Evolutionary conservation across 2,113 vertebrate genomes (phyloP).

Genomic region (Varanus salvator): DNA sequence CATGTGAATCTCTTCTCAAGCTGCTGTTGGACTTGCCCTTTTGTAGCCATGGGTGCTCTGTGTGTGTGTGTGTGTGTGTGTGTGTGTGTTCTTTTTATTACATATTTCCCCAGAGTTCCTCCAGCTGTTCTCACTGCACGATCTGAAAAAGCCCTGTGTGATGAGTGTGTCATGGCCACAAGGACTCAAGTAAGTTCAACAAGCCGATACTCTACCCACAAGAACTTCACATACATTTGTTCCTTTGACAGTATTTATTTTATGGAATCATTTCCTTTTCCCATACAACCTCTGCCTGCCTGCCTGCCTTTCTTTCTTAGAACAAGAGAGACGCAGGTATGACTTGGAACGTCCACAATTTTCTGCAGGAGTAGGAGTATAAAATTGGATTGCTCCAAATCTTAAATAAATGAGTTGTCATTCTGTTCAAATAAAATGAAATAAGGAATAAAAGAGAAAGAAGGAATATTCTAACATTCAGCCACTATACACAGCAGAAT

Average conservation of each 20-base stretch:
- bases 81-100: neutral
- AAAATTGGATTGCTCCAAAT: neutral
- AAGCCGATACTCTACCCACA: neutral
- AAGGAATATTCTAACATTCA: slow-evolving; percentile 15
- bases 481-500: slow-evolving; percentile 39
- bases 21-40: neutral
- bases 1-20: neutral
- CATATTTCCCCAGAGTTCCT: neutral
- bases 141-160: neutral
- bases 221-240: neutral
- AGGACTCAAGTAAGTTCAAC: neutral
- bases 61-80: neutral
- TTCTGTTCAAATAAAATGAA: slow-evolving; percentile 9
- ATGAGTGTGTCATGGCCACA: neutral
- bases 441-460: slow-evolving; percentile 36
- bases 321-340: neutral
- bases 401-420: neutral
- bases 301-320: neutral
- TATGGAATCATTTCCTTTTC: neutral
- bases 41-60: neutral
- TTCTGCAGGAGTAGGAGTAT: neutral
- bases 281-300: neutral
- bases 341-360: neutral
- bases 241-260: neutral
- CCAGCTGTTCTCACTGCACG: neutral